A percentile compares a stretch with the other conserved stretches of the same genome.
These are phyloP conservation scores for Dryadula phaetusa DNA, from an alignment of 2,888 invertebrate genomes.

Conservation along the genomic window DNA sequence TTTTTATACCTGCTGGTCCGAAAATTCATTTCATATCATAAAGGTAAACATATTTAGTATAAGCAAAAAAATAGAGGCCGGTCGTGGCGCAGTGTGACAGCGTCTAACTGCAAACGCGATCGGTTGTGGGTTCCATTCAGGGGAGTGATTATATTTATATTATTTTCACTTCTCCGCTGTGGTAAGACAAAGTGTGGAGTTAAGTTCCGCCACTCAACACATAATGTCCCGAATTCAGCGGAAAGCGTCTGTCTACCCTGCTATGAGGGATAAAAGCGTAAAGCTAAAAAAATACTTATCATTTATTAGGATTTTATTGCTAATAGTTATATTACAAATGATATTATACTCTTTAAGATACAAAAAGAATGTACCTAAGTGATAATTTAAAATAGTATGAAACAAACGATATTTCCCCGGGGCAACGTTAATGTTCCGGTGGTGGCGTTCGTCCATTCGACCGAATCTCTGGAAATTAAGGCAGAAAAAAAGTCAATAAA, in stretches of 20 bases:
- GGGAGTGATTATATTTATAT: too few species aligned
- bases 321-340: neutral
- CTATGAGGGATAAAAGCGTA: too few species aligned
- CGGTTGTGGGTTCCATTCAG: too few species aligned
- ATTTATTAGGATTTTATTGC: slow-evolving; percentile 41
- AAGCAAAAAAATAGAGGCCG: neutral
- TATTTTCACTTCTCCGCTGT: too few species aligned
- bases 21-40: neutral
- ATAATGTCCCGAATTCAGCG: too few species aligned
- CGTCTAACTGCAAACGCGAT: too few species aligned
- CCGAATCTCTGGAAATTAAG: slow-evolving; percentile 82
- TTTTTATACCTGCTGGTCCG: slow-evolving; percentile 56
- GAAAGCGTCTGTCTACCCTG: too few species aligned
- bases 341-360: slow-evolving; percentile 18
- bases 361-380: slow-evolving; percentile 44
- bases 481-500: slow-evolving; percentile 81
- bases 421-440: slow-evolving; percentile 79
- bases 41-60: neutral
- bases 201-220: too few species aligned
- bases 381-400: slow-evolving; percentile 75
- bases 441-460: slow-evolving; percentile 76
- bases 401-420: slow-evolving; percentile 79
- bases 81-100: too few species aligned
- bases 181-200: too few species aligned
- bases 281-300: too few species aligned